A percentile compares a stretch with the other conserved stretches of the same genome.
These are phyloP conservation scores for Serripes groenlandicus DNA, from an alignment of 2,888 invertebrate species.

Conservation along the genomic window DNA sequence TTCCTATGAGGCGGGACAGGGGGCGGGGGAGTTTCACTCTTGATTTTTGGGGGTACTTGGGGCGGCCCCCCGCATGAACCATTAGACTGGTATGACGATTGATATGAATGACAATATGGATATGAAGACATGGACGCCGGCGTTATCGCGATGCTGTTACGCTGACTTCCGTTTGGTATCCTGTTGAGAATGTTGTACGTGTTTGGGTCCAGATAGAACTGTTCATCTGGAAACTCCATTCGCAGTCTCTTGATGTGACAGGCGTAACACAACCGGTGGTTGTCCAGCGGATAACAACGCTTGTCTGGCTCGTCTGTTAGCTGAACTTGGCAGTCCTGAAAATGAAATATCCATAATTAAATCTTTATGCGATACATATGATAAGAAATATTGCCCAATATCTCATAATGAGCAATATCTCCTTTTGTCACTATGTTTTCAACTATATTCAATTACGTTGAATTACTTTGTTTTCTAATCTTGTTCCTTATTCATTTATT, in stretches of 20 bases:
- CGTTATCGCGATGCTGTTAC: slow-evolving; percentile 71
- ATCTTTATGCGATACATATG: too few species aligned
- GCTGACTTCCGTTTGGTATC: slow-evolving; percentile 67
- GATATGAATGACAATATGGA: slow-evolving; percentile 46
- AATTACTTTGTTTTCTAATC: too few species aligned
- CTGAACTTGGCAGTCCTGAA: slow-evolving; percentile 96
- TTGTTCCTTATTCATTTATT: too few species aligned
- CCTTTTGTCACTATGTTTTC: too few species aligned
- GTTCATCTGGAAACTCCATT: slow-evolving; percentile 79
- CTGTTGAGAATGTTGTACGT: slow-evolving; percentile 81
- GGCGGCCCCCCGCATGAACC: slow-evolving; percentile 35
- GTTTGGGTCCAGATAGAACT: slow-evolving; percentile 81
- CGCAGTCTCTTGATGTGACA: slow-evolving; percentile 94
- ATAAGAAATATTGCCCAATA: too few species aligned
- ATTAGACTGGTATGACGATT: slow-evolving; percentile 38
- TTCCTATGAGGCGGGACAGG: slow-evolving; percentile 59
- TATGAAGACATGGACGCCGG: slow-evolving; percentile 72
- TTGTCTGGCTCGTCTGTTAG: slow-evolving; percentile 99
- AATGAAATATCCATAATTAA: too few species aligned
- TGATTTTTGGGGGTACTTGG: slow-evolving; percentile 20
- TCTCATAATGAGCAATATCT: too few species aligned
- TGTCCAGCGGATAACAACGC: slow-evolving; percentile 97
- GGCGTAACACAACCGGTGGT: slow-evolving; percentile 95
- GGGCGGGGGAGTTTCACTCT: slow-evolving; percentile 44
- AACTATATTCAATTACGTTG: too few species aligned